Conservation (phyloP, 2,888 invertebrate genomes). For the Eupsilia transversa region DNA sequence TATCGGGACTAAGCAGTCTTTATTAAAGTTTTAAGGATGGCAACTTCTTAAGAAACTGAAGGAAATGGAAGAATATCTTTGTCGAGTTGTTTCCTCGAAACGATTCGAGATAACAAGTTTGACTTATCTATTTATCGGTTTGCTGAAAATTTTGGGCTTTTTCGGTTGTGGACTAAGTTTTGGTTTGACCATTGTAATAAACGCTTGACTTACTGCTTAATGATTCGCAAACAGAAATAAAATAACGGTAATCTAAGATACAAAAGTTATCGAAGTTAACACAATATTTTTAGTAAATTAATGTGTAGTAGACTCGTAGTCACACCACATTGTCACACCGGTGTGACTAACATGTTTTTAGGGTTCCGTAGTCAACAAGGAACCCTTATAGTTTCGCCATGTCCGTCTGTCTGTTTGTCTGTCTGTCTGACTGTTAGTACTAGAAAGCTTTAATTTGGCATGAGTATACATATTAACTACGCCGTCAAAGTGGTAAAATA, state of each 20-base stretch:
- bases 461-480: no score
- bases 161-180: neutral
- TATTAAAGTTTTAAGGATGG: slow-evolving; percentile 50
- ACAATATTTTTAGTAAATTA: neutral
- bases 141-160: slow-evolving; percentile 19
- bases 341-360: no score
- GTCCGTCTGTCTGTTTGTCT: no score
- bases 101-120: slow-evolving; percentile 43
- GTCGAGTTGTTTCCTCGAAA: slow-evolving; percentile 41
- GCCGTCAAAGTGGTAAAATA: no score
- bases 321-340: no score
- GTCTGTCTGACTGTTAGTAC: no score
- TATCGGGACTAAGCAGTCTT: slow-evolving; percentile 26
- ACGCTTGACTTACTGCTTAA: neutral
- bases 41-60: slow-evolving; percentile 21
- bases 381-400: no score
- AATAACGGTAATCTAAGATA: neutral
- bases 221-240: neutral
- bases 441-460: no score
- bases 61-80: slow-evolving; percentile 40
- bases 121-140: slow-evolving; percentile 44
- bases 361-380: no score
- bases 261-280: neutral
- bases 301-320: neutral
- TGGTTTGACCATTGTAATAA: neutral